phyloP scores from a whole-genome alignment of 1,140 invertebrate genomes.

The Steinernema khuongi region DNA sequence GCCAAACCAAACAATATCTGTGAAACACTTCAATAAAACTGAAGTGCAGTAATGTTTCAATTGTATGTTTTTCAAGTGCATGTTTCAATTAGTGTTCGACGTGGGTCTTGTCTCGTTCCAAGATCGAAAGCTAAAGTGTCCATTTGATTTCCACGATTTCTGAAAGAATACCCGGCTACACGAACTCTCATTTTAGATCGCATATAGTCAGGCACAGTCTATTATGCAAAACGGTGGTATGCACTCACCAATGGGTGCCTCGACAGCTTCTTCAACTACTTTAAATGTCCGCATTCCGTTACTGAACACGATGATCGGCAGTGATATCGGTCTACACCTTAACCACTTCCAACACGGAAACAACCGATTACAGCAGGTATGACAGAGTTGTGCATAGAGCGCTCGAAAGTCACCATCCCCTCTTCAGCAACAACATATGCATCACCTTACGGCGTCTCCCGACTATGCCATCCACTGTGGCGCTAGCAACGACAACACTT shows the following conservation, averaged over 20 bases:
- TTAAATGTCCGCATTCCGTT: slow-evolving; percentile 2
- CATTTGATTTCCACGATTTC: not conserved
- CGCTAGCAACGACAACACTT: not conserved
- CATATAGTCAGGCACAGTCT: not conserved
- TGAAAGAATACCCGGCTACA: not conserved
- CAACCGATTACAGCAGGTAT: slow-evolving; percentile 9
- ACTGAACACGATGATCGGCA: slow-evolving; percentile 6
- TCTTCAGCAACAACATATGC: slow-evolving; percentile 7
- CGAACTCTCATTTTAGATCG: not conserved
- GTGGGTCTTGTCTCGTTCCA: too few relatives aligned
- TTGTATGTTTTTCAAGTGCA: too few relatives aligned
- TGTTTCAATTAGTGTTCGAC: too few relatives aligned
- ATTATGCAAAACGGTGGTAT: not conserved
- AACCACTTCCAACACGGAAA: slow-evolving; percentile 4
- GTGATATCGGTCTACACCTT: not conserved
- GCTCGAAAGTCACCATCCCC: not conserved
- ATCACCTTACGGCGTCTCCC: not conserved
- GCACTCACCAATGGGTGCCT: not conserved
- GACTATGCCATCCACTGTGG: slow-evolving; percentile 10
- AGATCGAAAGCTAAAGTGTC: too few relatives aligned
- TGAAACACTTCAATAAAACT: too few relatives aligned
- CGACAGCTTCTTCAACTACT: not conserved
- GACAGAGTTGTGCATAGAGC: not conserved
- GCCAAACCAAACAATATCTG: too few relatives aligned
- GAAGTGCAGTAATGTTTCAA: too few relatives aligned